Conservation (phyloP, 2,888 invertebrate genomes). For the Psococerastis gibbosa region DNA sequence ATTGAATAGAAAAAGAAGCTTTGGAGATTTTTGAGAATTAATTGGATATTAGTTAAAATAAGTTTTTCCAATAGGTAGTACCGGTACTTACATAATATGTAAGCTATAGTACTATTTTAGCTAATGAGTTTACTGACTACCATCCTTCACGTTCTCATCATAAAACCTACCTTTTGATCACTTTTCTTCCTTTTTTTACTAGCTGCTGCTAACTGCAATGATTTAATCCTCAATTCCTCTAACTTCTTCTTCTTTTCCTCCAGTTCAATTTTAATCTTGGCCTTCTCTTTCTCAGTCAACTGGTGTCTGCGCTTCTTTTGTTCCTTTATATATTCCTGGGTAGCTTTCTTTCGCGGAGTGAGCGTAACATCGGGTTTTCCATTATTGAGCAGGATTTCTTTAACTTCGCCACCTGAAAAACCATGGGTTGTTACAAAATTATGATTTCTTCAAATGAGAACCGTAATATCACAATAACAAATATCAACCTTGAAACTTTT, state of each 20-base stretch:
- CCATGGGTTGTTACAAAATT: too few relatives aligned
- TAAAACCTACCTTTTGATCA: conserved; percentile 18
- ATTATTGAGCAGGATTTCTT: conserved; percentile 10
- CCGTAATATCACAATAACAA: too few relatives aligned
- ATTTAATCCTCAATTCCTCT: conserved; percentile 27
- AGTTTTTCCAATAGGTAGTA: conserved; percentile 15
- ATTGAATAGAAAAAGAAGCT: too few relatives aligned
- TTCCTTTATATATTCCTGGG: conserved; percentile 34
- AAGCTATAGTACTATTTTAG: too few relatives aligned
- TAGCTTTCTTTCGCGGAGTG: conserved; percentile 22
- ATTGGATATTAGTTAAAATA: too few relatives aligned
- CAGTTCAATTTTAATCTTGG: conserved; percentile 20
- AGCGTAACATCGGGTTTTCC: conserved; percentile 1
- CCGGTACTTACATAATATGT: too few relatives aligned
- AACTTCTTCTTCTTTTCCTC: conserved; percentile 29
- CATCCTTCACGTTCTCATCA: too few relatives aligned
- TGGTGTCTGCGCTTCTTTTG: conserved; percentile 31
- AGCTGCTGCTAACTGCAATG: conserved; percentile 27
- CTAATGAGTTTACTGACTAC: too few relatives aligned
- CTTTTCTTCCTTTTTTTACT: conserved; percentile 24
- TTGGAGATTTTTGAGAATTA: too few relatives aligned
- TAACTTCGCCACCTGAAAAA: conserved; percentile 8
- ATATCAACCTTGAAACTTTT: too few relatives aligned
- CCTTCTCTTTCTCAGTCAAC: conserved; percentile 23
- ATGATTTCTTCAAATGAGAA: too few relatives aligned